Evolutionary conservation across 2,888 invertebrate genomes (phyloP).

Genomic region (Leucania comma): DNA sequence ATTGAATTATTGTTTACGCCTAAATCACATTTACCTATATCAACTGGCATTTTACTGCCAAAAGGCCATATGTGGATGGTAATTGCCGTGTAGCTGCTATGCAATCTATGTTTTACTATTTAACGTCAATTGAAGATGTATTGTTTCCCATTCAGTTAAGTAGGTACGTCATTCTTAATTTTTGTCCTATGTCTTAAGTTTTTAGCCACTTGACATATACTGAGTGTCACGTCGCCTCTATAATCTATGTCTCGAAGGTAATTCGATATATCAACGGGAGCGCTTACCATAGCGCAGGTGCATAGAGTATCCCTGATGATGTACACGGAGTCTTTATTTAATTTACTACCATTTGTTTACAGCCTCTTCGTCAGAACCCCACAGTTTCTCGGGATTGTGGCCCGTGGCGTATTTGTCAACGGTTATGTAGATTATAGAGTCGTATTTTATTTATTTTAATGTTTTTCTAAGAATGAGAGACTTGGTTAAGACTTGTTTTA

Average conservation of each 20-base stretch:
- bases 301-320: constrained; percentile 61
- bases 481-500: constrained; percentile 37
- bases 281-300: constrained; percentile 61
- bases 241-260: constrained; percentile 59
- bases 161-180: neutral
- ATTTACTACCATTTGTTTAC: constrained; percentile 56
- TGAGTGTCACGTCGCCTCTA: constrained; percentile 22
- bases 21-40: no score
- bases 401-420: constrained; percentile 50
- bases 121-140: neutral
- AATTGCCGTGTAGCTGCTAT: no score
- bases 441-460: constrained; percentile 51
- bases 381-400: constrained; percentile 55
- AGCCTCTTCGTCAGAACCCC: constrained; percentile 41
- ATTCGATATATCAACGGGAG: constrained; percentile 65
- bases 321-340: constrained; percentile 52
- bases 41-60: no score
- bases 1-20: no score
- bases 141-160: neutral
- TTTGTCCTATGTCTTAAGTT: neutral
- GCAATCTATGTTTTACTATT: neutral
- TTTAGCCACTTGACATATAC: neutral
- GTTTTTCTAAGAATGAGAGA: constrained; percentile 52
- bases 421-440: constrained; percentile 59
- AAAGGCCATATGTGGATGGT: no score